These are phyloP conservation scores for Lepidurus arcticus DNA, from an alignment of 1,140 invertebrate genomes.

Conservation along the genomic window DNA sequence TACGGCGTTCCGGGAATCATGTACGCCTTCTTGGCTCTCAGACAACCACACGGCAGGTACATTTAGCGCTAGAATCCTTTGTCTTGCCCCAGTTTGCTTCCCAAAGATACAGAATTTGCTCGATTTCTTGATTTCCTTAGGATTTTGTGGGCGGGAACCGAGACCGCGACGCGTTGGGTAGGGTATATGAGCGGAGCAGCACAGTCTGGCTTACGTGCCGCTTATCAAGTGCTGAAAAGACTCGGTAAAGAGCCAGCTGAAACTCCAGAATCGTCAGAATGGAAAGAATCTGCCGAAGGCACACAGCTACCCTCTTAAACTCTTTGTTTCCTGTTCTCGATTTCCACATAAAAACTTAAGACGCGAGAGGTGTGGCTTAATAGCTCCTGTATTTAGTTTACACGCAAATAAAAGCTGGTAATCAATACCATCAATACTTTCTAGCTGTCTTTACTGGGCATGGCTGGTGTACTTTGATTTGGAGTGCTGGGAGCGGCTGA, in stretches of 20 bases:
- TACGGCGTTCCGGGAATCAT: slow-evolving; percentile 40
- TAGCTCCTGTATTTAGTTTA: neutral
- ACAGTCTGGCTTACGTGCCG: slow-evolving; percentile 51
- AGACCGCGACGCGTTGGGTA: slow-evolving; percentile 52
- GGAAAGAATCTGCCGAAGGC: neutral
- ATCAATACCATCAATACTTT: neutral
- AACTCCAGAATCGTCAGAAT: slow-evolving; percentile 1
- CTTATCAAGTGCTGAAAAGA: slow-evolving; percentile 47
- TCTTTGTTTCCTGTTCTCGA: neutral
- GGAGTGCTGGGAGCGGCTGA: neutral
- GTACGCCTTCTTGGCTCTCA: slow-evolving; percentile 38
- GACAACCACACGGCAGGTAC: slow-evolving; percentile 39
- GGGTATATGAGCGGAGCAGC: slow-evolving; percentile 55
- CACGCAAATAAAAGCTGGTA: neutral
- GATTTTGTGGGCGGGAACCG: slow-evolving; percentile 52
- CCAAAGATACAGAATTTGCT: neutral
- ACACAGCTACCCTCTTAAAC: neutral
- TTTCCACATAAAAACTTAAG: neutral
- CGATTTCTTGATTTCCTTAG: slow-evolving; percentile 38
- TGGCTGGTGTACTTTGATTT: neutral
- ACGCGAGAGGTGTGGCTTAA: neutral
- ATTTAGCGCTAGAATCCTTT: neutral
- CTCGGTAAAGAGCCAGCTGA: neutral
- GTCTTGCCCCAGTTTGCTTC: neutral
- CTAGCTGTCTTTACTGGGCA: neutral